phyloP scores from a whole-genome alignment of 2,888 invertebrate species.

The Lucinisca nassula region DNA sequence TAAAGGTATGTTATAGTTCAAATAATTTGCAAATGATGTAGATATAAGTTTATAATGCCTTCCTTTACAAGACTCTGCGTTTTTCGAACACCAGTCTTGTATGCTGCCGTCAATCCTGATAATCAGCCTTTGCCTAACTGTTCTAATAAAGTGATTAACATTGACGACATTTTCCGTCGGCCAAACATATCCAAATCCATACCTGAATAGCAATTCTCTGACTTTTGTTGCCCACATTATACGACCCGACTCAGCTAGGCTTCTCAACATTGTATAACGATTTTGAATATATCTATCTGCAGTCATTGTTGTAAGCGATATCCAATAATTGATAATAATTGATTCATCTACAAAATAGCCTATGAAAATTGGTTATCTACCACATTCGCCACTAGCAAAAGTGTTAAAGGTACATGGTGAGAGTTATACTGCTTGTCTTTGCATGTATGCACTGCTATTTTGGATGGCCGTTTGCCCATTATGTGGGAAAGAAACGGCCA shows the following conservation, averaged over 20 bases:
- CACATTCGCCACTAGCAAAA: too few relatives aligned
- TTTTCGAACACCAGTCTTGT: constrained; percentile 18
- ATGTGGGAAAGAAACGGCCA: too few relatives aligned
- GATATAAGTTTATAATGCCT: neutral
- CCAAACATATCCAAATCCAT: constrained; percentile 34
- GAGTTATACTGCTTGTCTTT: too few relatives aligned
- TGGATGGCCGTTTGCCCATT: too few relatives aligned
- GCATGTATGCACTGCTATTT: too few relatives aligned
- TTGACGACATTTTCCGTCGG: constrained; percentile 18
- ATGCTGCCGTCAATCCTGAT: constrained; percentile 3
- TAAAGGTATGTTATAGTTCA: neutral
- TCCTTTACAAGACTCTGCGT: neutral
- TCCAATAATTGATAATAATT: constrained; percentile 33
- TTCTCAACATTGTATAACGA: neutral
- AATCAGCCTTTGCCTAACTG: constrained; percentile 16
- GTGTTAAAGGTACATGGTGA: too few relatives aligned
- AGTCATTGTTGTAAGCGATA: neutral
- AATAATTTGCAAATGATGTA: neutral
- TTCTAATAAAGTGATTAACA: neutral
- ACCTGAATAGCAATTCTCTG: constrained; percentile 13
- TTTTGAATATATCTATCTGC: constrained; percentile 7
- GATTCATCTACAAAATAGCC: too few relatives aligned
- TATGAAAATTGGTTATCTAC: too few relatives aligned
- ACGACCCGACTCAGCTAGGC: neutral
- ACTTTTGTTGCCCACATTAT: constrained; percentile 22